Base-by-base conservation (phyloP, 2,888 invertebrate species). In the Pteria penguin region DNA sequence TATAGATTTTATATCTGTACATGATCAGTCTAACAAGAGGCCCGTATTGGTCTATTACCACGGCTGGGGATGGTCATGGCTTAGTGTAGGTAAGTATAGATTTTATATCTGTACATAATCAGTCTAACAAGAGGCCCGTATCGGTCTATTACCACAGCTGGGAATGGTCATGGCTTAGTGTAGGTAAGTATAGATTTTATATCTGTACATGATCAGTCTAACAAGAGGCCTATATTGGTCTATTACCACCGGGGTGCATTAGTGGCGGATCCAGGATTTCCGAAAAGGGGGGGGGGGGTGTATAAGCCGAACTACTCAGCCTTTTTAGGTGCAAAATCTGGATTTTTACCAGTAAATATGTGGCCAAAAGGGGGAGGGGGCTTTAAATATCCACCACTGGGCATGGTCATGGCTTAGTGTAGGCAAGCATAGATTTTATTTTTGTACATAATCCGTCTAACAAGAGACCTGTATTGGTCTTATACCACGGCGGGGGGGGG, bases 181-280 rank as follows among this genome's bases (percentile, higher is more conserved):
- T 83, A 4, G 83, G 87, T 87, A 63, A 68, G 84, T 71, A 8
- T 11, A 11, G 5, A 45, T 45, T 45, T n/a, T 45, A 45, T 11
- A 14, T 45, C 86, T 14, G 45, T 70, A 2, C 24, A 63, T 5
- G 29, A 69, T 1, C 72, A 72, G 5, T 61, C 75, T 22, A 57
- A 76, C 4, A 76, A 76, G 32, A 65, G 84, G 32, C 87, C 88
- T 8, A 87, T 75, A 0, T 68, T 89, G n/a, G 81, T 88, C 2
- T 88, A 84, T 61, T 83, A 84, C 66, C 88, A 88, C 54, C 88
- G n/a, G n/a, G n/a, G n/a, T n/a, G n/a, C n/a, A n/a, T n/a, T n/a
- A n/a, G n/a, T n/a, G n/a, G n/a, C n/a, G n/a, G n/a, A n/a, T n/a
- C n/a, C n/a, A n/a, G n/a, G n/a, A n/a, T n/a, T n/a, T n/a, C n/a